Base-by-base conservation (phyloP, 2,888 invertebrate species). In the Drosophila antonietae region DNA sequence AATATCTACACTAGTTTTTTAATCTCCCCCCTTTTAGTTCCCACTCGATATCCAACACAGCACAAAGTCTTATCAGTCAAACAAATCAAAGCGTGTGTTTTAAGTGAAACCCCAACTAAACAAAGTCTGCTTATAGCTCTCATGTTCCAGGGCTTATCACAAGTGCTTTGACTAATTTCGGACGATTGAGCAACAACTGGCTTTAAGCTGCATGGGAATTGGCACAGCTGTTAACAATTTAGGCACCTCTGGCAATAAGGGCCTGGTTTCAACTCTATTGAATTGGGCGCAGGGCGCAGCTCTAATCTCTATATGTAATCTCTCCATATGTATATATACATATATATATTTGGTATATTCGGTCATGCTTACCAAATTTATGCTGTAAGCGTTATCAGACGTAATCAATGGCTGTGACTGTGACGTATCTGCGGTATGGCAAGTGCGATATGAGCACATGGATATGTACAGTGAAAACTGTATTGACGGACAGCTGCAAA, bases 401-500 rank as follows among this genome's bases (percentile, higher is more conserved):
- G n/a, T n/a, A 51, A 33, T 33, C 18, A 63, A 44, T 28, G 23
- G 39, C 47, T 47, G 57, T 66, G 63, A 72, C 75, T 53, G 59
- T 83, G 76, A 80, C 78, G 75, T 80, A 68, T 60, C 53, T 49
- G 33, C 39, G 52, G 46, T 52, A 58, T 66, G 75, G 62, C 80
- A 80, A 76, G 70, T 78, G 72, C 35, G 68, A 65, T 64, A 60
- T 31, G 51, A 28, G 9, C 31, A 44, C 15, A 46, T 28, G 23
- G 23, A 44, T 14, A 44, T 35, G 15, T 28, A 52, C 44, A 51
- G 33, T 33, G 33, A 51, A 33, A 12, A 18, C 33, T 18, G 0
- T 5, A 7, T 4, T 18, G 1, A 51, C 3, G 33, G 0, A 33
- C 28, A 47, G 28, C n/a, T 12, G 10, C 2, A 12, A 12, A 6